phyloP scores from a whole-genome alignment of 2,113 vertebrate genomes.

The Pitta sordida region DNA sequence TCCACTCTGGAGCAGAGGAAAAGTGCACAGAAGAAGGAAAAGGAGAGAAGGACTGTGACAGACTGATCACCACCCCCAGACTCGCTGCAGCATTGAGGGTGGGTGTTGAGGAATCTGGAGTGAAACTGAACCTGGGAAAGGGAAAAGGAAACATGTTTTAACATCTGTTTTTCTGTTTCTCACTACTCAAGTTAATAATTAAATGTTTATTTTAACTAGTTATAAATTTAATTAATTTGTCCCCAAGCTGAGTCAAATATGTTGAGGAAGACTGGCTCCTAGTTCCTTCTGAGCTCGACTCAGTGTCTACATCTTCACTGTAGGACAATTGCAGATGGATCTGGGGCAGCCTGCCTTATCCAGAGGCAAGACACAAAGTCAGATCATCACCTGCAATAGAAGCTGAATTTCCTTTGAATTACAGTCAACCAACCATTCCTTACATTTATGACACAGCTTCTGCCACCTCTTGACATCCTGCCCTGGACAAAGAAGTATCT shows the following conservation, averaged over 20 bases:
- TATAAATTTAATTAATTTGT: neutral
- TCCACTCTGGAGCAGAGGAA: neutral
- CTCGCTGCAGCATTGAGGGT: accelerated
- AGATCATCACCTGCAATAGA: neutral
- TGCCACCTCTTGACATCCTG: neutral
- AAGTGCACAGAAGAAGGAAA: neutral
- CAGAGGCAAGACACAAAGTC: neutral
- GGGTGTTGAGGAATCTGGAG: neutral
- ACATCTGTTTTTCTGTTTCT: neutral
- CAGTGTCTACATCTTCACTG: neutral
- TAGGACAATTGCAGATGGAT: neutral
- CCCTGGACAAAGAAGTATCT: neutral
- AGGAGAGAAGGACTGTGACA: neutral
- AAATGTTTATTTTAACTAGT: neutral
- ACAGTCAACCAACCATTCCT: neutral
- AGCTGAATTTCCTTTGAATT: neutral
- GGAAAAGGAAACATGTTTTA: neutral
- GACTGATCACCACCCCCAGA: neutral
- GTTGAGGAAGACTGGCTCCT: neutral
- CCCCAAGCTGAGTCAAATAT: neutral
- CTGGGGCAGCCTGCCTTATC: neutral
- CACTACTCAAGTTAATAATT: neutral
- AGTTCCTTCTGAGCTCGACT: neutral
- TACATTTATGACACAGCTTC: neutral
- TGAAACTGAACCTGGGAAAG: neutral